Conservation (phyloP, 2,888 invertebrate genomes). For the Brenthis hecate region DNA sequence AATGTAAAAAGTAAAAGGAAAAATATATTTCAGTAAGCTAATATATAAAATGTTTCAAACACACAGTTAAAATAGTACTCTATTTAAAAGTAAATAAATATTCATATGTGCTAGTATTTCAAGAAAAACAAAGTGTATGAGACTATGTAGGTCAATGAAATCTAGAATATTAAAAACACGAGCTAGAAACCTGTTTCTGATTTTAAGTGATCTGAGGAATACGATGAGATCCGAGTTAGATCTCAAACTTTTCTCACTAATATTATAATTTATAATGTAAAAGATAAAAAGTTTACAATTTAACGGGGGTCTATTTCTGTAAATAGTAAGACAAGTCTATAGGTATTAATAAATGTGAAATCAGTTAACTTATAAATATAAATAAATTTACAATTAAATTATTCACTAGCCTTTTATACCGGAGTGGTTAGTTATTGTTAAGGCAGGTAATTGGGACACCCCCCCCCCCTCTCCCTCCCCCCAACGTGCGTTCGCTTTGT, state of each 20-base stretch:
- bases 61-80: background rate
- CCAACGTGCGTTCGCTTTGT: too few relatives aligned
- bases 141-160: slow-evolving; percentile 16
- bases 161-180: slow-evolving; percentile 17
- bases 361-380: too few relatives aligned
- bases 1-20: too few relatives aligned
- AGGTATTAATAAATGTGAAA: too few relatives aligned
- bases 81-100: background rate
- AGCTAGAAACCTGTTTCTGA: slow-evolving; percentile 14
- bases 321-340: too few relatives aligned
- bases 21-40: too few relatives aligned
- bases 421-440: background rate
- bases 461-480: too few relatives aligned
- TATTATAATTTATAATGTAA: background rate
- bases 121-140: slow-evolving; percentile 6
- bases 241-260: background rate
- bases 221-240: background rate
- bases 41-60: too few relatives aligned
- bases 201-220: background rate
- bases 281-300: background rate
- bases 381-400: too few relatives aligned
- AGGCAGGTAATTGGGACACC: too few relatives aligned
- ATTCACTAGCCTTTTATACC: background rate
- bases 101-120: background rate
- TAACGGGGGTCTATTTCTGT: too few relatives aligned